Base-by-base conservation (phyloP, 2,113 vertebrate genomes). In the Oceanodroma tethys region DNA sequence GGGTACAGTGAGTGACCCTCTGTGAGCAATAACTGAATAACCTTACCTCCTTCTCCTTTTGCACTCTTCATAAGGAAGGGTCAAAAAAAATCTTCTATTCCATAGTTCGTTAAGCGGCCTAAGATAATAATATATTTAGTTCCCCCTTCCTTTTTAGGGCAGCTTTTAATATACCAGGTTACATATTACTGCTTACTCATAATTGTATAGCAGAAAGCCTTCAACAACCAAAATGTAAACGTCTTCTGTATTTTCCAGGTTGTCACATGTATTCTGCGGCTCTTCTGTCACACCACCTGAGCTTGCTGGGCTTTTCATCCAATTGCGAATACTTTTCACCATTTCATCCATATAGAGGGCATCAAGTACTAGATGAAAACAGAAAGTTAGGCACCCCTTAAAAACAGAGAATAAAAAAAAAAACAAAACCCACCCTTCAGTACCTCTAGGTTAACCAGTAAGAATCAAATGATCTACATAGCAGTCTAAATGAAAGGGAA, bases 171-270 rank as follows among this genome's bases (percentile, higher is more conserved):
- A 72, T 40, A 79, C 6, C 16, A 72, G 36, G 15, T 65, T 81
- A 87, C 7, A 36, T 75, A 81, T 60, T 45, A 43, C 63, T 55
- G 48, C 98, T 97, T 99, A 99, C 99, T 98, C 98, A 93, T 99
- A 98, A 96, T 98, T 99, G 97, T 98, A 99, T 86, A 99, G 98
- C 68, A 99, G 99, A 97, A 99, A 99, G 43, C 99, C 99, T 97
- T 99, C 99, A 36, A 99, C 98, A 87, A 99, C 99, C 95, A 99
- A 98, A 95, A 99, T 97, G 81, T 95, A 97, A 76, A 98, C 79
- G 30, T 97, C 93, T 3, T 97, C 81, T 30, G 86, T 7, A 21
- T 27, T 91, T 95, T 85, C 78, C 50, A 63, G 29, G 45, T 34
- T 78, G 58, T 73, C 65, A 80, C 40, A 16, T 14, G 29, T 73